Evolutionary conservation across 2,797 vertebrate species (phyloP).

Genomic region (Graptemys geographica): DNA sequence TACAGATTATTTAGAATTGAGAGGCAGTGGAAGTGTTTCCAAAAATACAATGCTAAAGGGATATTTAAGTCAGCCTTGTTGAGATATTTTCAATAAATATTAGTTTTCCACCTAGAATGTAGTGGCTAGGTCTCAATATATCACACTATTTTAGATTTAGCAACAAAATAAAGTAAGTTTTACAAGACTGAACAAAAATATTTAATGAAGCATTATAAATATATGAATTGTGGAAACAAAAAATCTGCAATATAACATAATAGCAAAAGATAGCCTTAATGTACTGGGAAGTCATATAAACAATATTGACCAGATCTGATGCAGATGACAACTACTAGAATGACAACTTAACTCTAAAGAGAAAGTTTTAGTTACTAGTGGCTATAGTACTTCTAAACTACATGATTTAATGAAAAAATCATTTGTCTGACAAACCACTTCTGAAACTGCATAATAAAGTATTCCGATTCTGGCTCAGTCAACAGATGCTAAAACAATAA

Average conservation of each 20-base stretch:
- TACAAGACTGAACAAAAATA: not conserved
- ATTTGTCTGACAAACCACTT: not conserved
- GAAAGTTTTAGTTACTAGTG: not conserved
- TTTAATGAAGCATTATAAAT: not conserved
- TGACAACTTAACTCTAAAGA: not conserved
- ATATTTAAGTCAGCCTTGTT: not conserved
- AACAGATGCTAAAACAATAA: not conserved
- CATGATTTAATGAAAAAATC: not conserved
- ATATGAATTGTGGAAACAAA: not conserved
- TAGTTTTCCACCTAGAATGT: not conserved
- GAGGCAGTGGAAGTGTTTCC: not conserved
- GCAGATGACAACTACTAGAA: not conserved
- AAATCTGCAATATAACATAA: too few relatives aligned
- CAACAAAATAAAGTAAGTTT: not conserved
- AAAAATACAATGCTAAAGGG: not conserved
- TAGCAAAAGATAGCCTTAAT: not conserved
- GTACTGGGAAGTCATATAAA: not conserved
- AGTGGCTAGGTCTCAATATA: not conserved
- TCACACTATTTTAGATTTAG: not conserved
- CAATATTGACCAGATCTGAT: not conserved
- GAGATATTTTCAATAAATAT: not conserved
- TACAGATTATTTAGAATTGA: not conserved
- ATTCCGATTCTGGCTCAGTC: not conserved
- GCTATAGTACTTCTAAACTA: not conserved
- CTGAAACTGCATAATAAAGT: not conserved